Conservation (phyloP, 2,797 vertebrate species). For the Rhabdophis nuchalis region DNA sequence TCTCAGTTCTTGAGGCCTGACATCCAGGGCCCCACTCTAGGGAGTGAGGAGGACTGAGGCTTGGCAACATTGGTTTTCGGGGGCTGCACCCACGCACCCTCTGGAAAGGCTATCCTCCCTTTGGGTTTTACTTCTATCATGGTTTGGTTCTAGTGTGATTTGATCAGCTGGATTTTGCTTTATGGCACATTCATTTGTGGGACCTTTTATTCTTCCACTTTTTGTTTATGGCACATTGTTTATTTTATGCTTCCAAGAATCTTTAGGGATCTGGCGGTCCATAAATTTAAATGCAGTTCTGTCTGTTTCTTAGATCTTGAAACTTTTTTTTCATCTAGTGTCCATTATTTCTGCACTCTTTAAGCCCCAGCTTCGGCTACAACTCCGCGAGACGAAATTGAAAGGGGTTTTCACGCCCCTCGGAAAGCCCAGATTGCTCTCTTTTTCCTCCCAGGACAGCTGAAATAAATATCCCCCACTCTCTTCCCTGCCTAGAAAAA, state of each 20-base stretch:
- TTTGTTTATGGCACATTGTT: neutral
- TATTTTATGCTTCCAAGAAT: neutral
- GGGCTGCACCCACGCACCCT: neutral
- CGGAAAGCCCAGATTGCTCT: neutral
- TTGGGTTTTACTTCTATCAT: neutral
- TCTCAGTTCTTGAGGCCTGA: neutral
- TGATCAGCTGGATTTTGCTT: neutral
- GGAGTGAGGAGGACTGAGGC: neutral
- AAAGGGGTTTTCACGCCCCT: neutral
- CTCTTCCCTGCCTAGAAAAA: neutral
- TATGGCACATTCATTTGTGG: neutral
- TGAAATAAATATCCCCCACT: neutral
- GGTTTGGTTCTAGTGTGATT: neutral
- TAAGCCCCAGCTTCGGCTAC: neutral
- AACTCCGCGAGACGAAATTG: neutral
- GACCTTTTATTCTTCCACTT: neutral
- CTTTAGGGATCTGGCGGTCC: neutral
- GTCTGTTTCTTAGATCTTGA: neutral
- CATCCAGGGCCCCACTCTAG: neutral
- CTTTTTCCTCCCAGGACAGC: neutral
- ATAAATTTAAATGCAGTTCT: neutral
- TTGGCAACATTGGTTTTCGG: neutral
- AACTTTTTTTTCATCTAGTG: neutral
- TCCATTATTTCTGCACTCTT: neutral
- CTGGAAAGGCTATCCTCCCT: neutral